These are phyloP conservation scores for Eubasilissa regina DNA, from an alignment of 1,140 invertebrate species.

Conservation along the genomic window DNA sequence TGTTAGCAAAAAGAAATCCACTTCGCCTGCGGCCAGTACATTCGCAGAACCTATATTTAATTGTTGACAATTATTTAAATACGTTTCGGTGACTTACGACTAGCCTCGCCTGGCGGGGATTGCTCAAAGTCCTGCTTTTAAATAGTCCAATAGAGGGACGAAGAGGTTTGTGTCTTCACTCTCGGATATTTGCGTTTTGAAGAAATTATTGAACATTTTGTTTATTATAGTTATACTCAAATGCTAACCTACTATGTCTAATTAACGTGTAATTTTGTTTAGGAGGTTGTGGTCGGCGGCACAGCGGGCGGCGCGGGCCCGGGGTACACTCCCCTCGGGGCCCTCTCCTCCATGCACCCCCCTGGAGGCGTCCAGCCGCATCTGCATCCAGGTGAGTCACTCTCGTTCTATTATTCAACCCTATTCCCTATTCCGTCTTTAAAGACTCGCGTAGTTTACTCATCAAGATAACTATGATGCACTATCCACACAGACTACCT, in stretches of 20 bases:
- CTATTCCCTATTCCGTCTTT: not conserved
- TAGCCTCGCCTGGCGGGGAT: no score
- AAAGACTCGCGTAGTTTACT: not conserved
- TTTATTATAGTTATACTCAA: not conserved
- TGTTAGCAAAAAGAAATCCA: no score
- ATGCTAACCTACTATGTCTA: not conserved
- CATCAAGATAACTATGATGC: not conserved
- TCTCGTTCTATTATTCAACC: not conserved
- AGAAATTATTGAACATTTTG: not conserved
- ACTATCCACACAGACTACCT: not conserved
- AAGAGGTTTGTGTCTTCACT: no score
- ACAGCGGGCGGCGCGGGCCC: constrained; percentile 66
- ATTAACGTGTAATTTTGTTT: constrained; percentile 46
- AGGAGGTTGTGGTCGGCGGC: constrained; percentile 66
- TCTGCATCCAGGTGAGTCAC: constrained; percentile 59
- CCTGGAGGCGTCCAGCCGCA: constrained; percentile 76
- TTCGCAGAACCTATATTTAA: no score
- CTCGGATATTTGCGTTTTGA: no score
- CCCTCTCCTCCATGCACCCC: constrained; percentile 90
- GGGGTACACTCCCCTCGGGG: constrained; percentile 84
- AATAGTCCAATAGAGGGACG: no score
- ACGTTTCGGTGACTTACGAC: no score
- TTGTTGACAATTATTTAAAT: no score
- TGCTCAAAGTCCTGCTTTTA: no score
- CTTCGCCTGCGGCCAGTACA: no score